Percentiles rank a stretch among this genome's conserved stretches.
phyloP scores from a whole-genome alignment of 2,113 vertebrate species.

The Thamnaconus septentrionalis region DNA sequence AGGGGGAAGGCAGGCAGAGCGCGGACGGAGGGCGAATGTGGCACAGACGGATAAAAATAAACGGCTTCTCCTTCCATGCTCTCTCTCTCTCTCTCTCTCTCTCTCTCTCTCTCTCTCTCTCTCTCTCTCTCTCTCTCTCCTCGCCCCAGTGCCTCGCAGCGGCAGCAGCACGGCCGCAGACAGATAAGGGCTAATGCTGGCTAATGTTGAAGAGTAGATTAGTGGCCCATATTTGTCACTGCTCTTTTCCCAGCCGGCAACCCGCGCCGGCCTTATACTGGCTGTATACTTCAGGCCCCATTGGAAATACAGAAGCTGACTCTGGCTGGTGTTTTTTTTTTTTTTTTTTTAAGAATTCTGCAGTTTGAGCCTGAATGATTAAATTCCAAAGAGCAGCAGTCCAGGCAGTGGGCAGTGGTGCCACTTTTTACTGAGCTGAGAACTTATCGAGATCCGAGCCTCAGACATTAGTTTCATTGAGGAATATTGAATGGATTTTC shows the following conservation, averaged over 20 bases:
- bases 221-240: slow-evolving; percentile 50
- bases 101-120: slow-evolving; percentile 16
- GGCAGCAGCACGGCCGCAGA: slow-evolving; percentile 18
- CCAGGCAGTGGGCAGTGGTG: no score
- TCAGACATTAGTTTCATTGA: no score
- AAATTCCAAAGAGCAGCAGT: no score
- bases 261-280: not conserved
- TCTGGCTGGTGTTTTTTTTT: not conserved
- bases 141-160: no score
- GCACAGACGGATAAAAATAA: slow-evolving; percentile 38
- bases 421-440: no score
- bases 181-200: slow-evolving; percentile 51
- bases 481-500: no score
- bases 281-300: not conserved
- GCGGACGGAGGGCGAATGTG: slow-evolving; percentile 14
- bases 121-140: slow-evolving; percentile 28
- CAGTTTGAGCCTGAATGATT: no score
- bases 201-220: slow-evolving; percentile 59
- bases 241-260: slow-evolving; percentile 22
- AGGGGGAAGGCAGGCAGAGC: slow-evolving; percentile 4
- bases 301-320: not conserved
- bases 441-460: no score
- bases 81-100: slow-evolving; percentile 30
- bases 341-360: not conserved
- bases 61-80: slow-evolving; percentile 15